Evolutionary conservation across 2,113 vertebrate genomes (phyloP).

Genomic region (Dicaeum eximium): DNA sequence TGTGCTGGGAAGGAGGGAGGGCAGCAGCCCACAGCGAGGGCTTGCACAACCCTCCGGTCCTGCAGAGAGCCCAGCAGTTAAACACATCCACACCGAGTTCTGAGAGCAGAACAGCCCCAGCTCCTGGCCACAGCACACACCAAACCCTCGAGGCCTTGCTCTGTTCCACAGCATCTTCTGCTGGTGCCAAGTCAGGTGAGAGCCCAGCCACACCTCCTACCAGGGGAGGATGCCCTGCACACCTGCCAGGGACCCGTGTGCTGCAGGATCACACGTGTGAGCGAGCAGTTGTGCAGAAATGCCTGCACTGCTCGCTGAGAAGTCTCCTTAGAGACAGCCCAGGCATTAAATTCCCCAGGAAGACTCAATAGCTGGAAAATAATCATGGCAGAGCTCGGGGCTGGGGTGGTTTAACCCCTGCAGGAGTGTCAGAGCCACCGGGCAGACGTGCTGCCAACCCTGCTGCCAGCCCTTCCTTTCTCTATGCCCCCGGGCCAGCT

Average conservation of each 20-base stretch:
- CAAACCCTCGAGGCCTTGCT: neutral
- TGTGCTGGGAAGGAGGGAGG: neutral
- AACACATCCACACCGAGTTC: neutral
- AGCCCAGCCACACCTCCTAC: accelerated
- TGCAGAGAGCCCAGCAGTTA: neutral
- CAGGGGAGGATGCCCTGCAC: neutral
- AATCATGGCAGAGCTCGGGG: neutral
- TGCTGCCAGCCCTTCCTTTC: neutral
- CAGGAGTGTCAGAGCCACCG: neutral
- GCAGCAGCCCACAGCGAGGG: neutral
- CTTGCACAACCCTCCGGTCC: neutral
- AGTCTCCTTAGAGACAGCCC: constrained; percentile 21
- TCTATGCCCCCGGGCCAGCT: accelerated
- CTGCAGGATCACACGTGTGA: neutral
- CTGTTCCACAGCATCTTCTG: neutral
- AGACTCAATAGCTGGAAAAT: neutral
- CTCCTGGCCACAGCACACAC: neutral
- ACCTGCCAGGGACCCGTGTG: neutral
- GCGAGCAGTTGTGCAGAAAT: neutral
- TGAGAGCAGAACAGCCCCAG: neutral
- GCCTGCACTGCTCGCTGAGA: neutral
- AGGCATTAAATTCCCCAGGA: neutral
- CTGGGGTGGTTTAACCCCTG: neutral
- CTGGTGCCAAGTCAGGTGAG: neutral
- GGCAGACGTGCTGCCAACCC: accelerated